Evolutionary conservation across 2,888 invertebrate genomes (phyloP).

Genomic region (Terebella lapidaria): DNA sequence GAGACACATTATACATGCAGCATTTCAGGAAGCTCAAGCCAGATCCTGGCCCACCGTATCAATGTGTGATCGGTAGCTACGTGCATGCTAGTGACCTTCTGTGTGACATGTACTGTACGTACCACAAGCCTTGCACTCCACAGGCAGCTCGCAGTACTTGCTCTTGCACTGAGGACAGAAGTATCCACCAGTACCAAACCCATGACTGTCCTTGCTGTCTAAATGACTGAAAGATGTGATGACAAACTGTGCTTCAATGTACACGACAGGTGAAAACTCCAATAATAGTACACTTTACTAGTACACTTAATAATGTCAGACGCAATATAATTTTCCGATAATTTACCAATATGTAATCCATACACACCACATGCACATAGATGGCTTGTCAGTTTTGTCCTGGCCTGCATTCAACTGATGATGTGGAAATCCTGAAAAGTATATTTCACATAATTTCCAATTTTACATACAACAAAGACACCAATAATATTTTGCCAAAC

Average conservation of each 20-base stretch:
- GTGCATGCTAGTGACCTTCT: too few species aligned
- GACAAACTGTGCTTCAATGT: not conserved
- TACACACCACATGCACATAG: conserved; percentile 86
- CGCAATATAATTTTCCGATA: too few species aligned
- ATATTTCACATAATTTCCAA: too few species aligned
- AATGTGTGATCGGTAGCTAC: too few species aligned
- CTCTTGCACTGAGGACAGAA: conserved; percentile 78
- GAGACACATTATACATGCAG: not conserved
- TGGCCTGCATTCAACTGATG: conserved; percentile 57
- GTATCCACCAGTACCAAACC: conserved; percentile 52
- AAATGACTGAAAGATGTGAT: conserved; percentile 64
- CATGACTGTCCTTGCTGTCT: conserved; percentile 56
- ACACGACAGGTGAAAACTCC: not conserved
- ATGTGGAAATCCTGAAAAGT: conserved; percentile 69
- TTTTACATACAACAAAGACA: too few species aligned
- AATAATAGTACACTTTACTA: not conserved
- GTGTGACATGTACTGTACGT: too few species aligned
- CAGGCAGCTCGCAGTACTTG: conserved; percentile 96
- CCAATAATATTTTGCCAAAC: too few species aligned
- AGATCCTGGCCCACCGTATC: not conserved
- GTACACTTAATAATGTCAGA: too few species aligned
- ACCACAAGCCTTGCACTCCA: conserved; percentile 91
- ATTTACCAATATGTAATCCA: conserved; percentile 29
- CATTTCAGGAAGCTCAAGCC: not conserved
- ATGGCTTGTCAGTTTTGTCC: conserved; percentile 59